Percentiles rank a stretch among this genome's conserved stretches.
phyloP scores from a whole-genome alignment of 2,113 vertebrate species.

The Tetraodon nigroviridis region DNA sequence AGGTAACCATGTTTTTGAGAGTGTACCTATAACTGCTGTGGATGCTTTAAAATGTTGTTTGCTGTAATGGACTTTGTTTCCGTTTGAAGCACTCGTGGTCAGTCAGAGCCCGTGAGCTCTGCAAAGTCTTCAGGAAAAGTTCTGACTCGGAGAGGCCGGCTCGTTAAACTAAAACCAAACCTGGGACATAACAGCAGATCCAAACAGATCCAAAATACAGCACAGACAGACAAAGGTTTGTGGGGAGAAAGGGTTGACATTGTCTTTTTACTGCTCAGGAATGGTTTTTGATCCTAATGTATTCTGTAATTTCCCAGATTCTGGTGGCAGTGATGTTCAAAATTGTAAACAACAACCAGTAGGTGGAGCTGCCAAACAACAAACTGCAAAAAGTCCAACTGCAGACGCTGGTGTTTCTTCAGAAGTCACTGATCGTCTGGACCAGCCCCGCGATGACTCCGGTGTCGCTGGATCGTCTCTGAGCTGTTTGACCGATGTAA shows the following conservation, averaged over 20 bases:
- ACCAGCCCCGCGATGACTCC: background rate
- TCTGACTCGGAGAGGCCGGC: conserved; percentile 33
- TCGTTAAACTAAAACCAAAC: conserved; percentile 64
- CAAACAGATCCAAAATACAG: background rate
- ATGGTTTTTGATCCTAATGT: background rate
- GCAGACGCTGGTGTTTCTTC: background rate
- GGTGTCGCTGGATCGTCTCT: conserved; percentile 1
- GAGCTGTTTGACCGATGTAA: background rate
- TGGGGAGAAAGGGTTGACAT: background rate
- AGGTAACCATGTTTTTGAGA: conserved; percentile 20
- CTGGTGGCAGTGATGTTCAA: background rate
- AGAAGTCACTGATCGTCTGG: background rate
- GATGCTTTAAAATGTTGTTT: background rate
- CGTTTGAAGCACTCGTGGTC: conserved; percentile 19
- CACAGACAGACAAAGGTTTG: conserved; percentile 33
- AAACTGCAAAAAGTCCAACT: background rate
- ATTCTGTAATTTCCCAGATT: conserved; percentile 3
- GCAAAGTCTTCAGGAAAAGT: conserved; percentile 15
- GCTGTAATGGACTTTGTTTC: background rate
- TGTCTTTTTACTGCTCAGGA: background rate
- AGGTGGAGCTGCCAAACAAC: conserved; percentile 10
- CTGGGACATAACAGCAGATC: conserved; percentile 18
- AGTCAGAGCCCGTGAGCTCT: background rate
- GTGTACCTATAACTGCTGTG: background rate
- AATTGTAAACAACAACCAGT: conserved; percentile 10